Conservation (phyloP, 2,888 invertebrate species). For the Germaria angustata region DNA sequence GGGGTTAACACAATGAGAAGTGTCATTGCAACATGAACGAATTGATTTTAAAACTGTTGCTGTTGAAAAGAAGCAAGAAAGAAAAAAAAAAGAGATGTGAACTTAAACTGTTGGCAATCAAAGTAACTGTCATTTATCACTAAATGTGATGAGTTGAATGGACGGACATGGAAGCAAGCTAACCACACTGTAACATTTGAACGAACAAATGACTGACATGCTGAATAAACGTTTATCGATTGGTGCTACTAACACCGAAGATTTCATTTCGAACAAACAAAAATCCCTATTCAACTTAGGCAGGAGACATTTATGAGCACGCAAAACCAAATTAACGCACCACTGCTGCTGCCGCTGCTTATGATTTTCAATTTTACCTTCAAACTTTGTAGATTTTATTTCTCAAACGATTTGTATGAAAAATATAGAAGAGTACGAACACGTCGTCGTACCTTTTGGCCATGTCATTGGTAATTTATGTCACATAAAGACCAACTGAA, state of each 20-base stretch:
- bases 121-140: slow-evolving; percentile 62
- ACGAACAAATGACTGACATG: slow-evolving; percentile 52
- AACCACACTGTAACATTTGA: slow-evolving; percentile 34
- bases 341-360: slow-evolving; percentile 55
- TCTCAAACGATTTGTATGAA: slow-evolving; percentile 19
- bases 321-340: slow-evolving; percentile 62
- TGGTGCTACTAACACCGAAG: slow-evolving; percentile 55
- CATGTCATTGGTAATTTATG: slow-evolving; percentile 79
- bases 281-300: slow-evolving; percentile 54
- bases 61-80: background rate
- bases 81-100: background rate
- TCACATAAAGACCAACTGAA: slow-evolving; percentile 74
- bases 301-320: slow-evolving; percentile 56
- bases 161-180: slow-evolving; percentile 10
- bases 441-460: slow-evolving; percentile 54
- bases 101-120: slow-evolving; percentile 57
- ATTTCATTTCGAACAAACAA: slow-evolving; percentile 40
- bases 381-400: slow-evolving; percentile 19
- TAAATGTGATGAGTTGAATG: slow-evolving; percentile 52
- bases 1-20: slow-evolving; percentile 53
- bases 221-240: slow-evolving; percentile 53
- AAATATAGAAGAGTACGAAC: slow-evolving; percentile 9
- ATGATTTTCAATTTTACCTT: slow-evolving; percentile 52
- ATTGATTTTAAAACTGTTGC: slow-evolving; percentile 61
- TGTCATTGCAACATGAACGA: slow-evolving; percentile 59